phyloP scores from a whole-genome alignment of 2,888 invertebrate genomes.

The Allolobophora icterica region DNA sequence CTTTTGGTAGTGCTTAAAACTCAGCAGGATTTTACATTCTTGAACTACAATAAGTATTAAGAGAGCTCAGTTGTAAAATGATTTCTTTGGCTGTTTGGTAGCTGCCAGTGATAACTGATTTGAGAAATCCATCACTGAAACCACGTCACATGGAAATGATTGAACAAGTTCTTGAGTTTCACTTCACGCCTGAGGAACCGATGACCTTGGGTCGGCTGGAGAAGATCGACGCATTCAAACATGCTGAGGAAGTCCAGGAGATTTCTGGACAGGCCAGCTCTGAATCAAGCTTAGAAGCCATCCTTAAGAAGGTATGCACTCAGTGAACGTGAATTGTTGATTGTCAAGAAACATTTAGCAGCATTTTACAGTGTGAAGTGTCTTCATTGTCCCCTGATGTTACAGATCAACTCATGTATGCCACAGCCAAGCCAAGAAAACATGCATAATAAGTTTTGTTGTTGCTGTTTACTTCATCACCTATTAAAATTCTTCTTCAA shows the following conservation, averaged over 20 bases:
- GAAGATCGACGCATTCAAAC: conserved; percentile 77
- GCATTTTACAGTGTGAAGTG: neutral
- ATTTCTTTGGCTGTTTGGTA: conserved; percentile 45
- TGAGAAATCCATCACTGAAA: conserved; percentile 81
- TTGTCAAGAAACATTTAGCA: no score
- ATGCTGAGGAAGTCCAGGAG: conserved; percentile 79
- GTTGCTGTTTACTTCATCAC: neutral
- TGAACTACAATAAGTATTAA: neutral
- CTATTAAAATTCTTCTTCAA: neutral
- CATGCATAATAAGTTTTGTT: neutral
- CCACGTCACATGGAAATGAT: conserved; percentile 85
- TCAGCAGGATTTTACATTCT: no score
- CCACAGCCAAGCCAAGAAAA: neutral
- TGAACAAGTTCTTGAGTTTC: conserved; percentile 74
- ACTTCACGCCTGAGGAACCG: conserved; percentile 77
- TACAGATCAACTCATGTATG: neutral
- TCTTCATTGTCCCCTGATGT: neutral
- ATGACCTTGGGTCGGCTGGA: conserved; percentile 76
- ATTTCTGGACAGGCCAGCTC: conserved; percentile 87
- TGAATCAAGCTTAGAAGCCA: conserved; percentile 80
- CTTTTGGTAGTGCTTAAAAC: no score
- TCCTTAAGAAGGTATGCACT: conserved; percentile 75
- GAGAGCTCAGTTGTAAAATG: neutral
- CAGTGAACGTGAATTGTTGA: neutral
- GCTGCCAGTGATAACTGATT: conserved; percentile 77